A percentile compares a stretch with the other conserved stretches of the same genome.
Evolutionary conservation across 1,140 invertebrate genomes (phyloP).

Genomic region (Sitophilus oryzae): DNA sequence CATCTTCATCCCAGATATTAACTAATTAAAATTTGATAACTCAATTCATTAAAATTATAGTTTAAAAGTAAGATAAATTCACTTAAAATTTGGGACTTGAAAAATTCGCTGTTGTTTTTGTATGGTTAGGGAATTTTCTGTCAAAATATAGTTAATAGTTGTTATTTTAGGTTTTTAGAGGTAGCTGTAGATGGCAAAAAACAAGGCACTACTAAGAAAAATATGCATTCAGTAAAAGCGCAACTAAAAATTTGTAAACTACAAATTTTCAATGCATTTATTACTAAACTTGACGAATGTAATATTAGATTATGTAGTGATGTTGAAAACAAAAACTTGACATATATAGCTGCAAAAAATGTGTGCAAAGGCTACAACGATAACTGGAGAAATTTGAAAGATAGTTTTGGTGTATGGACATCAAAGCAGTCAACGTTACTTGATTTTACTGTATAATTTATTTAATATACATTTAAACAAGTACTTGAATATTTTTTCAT

Average conservation of each 20-base stretch:
- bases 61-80: too few species aligned
- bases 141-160: conserved; percentile 19
- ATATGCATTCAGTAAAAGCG: conserved; percentile 47
- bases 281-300: conserved; percentile 45
- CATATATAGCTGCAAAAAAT: conserved; percentile 49
- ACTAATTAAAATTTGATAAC: too few species aligned
- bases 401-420: conserved; percentile 53
- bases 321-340: conserved; percentile 32
- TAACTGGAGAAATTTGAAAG: conserved; percentile 48
- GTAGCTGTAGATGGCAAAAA: conserved; percentile 74
- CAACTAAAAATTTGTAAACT: conserved; percentile 59
- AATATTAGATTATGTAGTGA: conserved; percentile 33
- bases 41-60: too few species aligned
- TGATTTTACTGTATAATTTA: too few species aligned
- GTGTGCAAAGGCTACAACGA: conserved; percentile 44
- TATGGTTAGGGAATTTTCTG: conserved; percentile 16
- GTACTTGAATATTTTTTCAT: too few species aligned
- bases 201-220: conserved; percentile 76
- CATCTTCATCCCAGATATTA: too few species aligned
- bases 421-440: conserved; percentile 47
- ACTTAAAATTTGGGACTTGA: too few species aligned
- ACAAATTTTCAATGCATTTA: conserved; percentile 55
- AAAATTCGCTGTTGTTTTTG: too few species aligned
- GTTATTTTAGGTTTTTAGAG: conserved; percentile 56
- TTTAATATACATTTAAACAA: too few species aligned